Conservation (phyloP, 2,113 vertebrate genomes). For the Lutjanus erythropterus region DNA sequence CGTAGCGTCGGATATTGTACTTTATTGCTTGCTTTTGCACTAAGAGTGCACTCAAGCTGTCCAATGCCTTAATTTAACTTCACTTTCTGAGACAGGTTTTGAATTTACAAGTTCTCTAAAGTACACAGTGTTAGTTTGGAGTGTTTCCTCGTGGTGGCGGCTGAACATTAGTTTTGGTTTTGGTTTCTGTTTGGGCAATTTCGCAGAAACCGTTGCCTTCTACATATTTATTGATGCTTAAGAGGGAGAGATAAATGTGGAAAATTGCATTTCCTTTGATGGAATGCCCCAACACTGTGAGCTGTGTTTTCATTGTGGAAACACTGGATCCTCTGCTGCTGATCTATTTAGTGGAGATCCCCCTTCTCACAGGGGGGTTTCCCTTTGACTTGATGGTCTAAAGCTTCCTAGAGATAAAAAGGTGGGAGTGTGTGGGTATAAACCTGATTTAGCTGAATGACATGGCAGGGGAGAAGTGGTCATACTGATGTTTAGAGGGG, state of each 20-base stretch:
- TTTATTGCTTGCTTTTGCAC: conserved; percentile 37
- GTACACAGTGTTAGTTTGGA: background rate
- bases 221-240: conserved; percentile 7
- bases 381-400: conserved; percentile 1
- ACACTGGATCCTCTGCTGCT: background rate
- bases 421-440: conserved; percentile 1
- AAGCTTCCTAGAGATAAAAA: conserved; percentile 7
- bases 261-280: background rate
- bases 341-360: background rate
- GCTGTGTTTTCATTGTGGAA: background rate
- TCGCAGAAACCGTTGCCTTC: background rate
- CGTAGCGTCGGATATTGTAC: background rate
- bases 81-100: conserved; percentile 26
- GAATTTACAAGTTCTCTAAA: conserved; percentile 28
- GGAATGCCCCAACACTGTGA: background rate
- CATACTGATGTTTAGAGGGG: conserved; percentile 22
- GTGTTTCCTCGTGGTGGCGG: background rate
- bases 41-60: conserved; percentile 51
- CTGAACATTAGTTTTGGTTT: conserved; percentile 20
- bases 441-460: conserved; percentile 16
- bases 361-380: background rate
- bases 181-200: background rate
- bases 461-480: conserved; percentile 8
- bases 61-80: conserved; percentile 32
- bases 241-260: background rate